Conservation (phyloP, 2,113 vertebrate species). For the Monarcha castaneiventris region DNA sequence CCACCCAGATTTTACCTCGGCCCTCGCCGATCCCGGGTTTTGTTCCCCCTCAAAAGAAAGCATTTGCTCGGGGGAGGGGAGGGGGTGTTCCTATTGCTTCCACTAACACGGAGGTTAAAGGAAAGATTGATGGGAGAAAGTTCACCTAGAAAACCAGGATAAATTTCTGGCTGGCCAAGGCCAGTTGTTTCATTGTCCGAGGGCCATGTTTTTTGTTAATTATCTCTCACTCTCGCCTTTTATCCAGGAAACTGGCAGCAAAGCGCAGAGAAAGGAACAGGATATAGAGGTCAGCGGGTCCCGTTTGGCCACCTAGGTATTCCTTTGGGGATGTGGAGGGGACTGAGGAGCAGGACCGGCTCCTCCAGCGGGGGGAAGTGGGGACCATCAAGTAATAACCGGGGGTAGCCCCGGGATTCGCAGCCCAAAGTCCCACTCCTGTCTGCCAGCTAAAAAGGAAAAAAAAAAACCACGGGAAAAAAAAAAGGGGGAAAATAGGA, state of each 20-base stretch:
- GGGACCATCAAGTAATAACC: neutral
- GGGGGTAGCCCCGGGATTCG: neutral
- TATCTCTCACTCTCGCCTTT: conserved; percentile 97
- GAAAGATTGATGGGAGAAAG: conserved; percentile 98
- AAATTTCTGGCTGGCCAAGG: conserved; percentile 83
- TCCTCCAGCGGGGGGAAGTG: neutral
- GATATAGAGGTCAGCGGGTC: conserved; percentile 93
- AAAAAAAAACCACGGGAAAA: too few relatives aligned
- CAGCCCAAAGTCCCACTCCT: neutral
- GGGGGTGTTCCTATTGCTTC: conserved; percentile 83
- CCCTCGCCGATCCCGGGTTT: conserved; percentile 70
- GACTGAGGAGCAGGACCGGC: neutral
- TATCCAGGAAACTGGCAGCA: conserved; percentile 84
- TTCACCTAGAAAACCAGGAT: conserved; percentile 93
- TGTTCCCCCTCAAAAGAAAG: conserved; percentile 79
- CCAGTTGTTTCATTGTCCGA: conserved; percentile 86
- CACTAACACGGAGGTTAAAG: conserved; percentile 89
- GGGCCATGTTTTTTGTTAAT: conserved; percentile 94
- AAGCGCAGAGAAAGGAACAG: conserved; percentile 88
- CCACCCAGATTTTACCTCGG: conserved; percentile 95
- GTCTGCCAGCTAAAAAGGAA: neutral
- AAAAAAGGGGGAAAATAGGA: neutral
- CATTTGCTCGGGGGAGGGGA: conserved; percentile 82
- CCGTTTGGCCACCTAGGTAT: conserved; percentile 92
- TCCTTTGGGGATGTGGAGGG: conserved; percentile 65